Evolutionary conservation across 2,113 vertebrate species (phyloP).

Genomic region (Lagenorhynchus albirostris): DNA sequence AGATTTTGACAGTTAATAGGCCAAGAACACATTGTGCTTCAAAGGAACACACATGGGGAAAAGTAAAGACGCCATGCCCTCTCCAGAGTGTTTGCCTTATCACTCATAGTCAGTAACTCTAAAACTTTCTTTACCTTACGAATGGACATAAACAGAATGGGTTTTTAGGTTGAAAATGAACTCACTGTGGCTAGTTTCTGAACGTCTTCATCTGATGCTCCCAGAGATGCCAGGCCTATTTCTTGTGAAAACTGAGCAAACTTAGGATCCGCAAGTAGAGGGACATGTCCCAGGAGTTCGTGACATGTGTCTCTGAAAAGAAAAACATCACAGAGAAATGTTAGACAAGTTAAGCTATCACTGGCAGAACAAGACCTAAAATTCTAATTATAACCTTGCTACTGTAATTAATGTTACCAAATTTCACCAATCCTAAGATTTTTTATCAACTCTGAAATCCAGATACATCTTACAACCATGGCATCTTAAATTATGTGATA

Average conservation of each 20-base stretch:
- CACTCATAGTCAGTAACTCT: neutral
- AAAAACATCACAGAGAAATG: conserved; percentile 54
- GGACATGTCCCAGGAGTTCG: conserved; percentile 96
- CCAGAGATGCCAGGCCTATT: conserved; percentile 96
- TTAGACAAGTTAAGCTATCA: conserved; percentile 20
- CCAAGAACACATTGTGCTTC: neutral
- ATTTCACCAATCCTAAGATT: neutral
- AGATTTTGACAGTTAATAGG: neutral
- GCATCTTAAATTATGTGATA: neutral
- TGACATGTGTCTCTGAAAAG: conserved; percentile 94
- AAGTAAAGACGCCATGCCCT: neutral
- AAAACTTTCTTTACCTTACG: neutral
- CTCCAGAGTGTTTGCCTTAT: neutral
- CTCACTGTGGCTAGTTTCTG: conserved; percentile 98
- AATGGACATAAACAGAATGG: neutral
- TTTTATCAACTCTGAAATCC: conserved; percentile 15
- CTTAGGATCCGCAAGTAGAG: conserved; percentile 95
- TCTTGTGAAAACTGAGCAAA: conserved; percentile 99
- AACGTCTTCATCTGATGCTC: conserved; percentile 95
- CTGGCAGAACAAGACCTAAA: neutral
- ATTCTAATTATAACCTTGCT: neutral
- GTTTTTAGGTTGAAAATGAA: conserved; percentile 59
- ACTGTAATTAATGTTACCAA: neutral
- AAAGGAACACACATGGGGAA: neutral
- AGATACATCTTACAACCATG: neutral